Evolutionary conservation across 1,140 invertebrate species (phyloP).

Genomic region (Papilio xuthus): DNA sequence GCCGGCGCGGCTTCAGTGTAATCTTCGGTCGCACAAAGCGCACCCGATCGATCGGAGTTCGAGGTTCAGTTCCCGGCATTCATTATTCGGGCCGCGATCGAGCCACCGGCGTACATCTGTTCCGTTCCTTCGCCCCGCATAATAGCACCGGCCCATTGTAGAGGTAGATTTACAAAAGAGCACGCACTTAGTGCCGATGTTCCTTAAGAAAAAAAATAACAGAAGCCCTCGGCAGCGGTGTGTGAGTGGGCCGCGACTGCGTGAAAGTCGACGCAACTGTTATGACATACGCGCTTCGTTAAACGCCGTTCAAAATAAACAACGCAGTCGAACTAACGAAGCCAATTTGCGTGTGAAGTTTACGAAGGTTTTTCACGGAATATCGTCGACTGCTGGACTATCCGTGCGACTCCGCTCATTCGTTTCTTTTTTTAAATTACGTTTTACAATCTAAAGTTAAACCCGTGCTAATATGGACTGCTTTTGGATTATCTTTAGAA

Average conservation of each 20-base stretch:
- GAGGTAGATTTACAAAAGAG: constrained; percentile 74
- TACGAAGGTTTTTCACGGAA: background rate
- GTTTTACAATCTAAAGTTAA: background rate
- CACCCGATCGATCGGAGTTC: constrained; percentile 63
- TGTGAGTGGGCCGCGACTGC: constrained; percentile 73
- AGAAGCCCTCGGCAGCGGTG: constrained; percentile 59
- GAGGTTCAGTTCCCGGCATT: constrained; percentile 62
- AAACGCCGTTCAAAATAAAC: constrained; percentile 75
- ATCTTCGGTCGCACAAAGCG: constrained; percentile 55
- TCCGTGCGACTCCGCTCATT: background rate
- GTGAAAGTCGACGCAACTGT: constrained; percentile 77
- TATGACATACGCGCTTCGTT: constrained; percentile 77
- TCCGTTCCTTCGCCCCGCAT: constrained; percentile 73
- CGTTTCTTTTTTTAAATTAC: background rate
- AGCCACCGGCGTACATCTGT: constrained; percentile 74
- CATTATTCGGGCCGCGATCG: constrained; percentile 70
- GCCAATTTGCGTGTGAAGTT: constrained; percentile 57
- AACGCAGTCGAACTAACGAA: constrained; percentile 58
- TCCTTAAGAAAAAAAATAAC: constrained; percentile 76
- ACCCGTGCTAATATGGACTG: too few species aligned
- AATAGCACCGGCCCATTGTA: constrained; percentile 76
- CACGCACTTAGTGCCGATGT: constrained; percentile 65
- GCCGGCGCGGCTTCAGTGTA: background rate
- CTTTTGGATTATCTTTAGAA: background rate
- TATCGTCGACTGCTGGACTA: background rate